phyloP scores from a whole-genome alignment of 2,797 vertebrate genomes.

The Numenius phaeopus region DNA sequence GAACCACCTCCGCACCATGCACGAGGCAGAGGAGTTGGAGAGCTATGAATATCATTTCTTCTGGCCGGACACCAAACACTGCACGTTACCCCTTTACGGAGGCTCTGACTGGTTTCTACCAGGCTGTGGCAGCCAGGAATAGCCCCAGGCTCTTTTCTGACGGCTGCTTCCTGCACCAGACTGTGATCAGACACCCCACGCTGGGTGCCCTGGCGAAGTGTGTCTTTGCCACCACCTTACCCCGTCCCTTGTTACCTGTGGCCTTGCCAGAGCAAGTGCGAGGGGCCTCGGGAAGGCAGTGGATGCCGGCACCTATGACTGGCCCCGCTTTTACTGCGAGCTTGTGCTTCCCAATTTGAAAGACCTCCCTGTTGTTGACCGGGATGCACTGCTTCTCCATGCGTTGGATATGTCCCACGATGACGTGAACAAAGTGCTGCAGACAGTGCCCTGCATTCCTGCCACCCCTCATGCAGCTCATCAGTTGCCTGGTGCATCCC shows the following conservation, averaged over 20 bases:
- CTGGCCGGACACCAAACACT: constrained; percentile 82
- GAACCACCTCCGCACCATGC: constrained; percentile 81
- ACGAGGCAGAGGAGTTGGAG: constrained; percentile 77
- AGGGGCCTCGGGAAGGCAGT: constrained; percentile 50
- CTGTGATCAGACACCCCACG: constrained; percentile 69
- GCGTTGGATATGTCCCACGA: constrained; percentile 81
- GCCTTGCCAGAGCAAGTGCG: constrained; percentile 81
- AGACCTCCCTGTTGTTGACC: constrained; percentile 71
- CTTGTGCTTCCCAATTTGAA: constrained; percentile 82
- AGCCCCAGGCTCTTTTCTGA: constrained; percentile 82
- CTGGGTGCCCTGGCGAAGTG: constrained; percentile 73
- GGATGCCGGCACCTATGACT: constrained; percentile 75
- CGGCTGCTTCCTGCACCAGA: constrained; percentile 83
- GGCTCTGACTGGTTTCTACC: constrained; percentile 84
- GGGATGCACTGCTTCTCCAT: constrained; percentile 81
- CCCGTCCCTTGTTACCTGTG: constrained; percentile 73
- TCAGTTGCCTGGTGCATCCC: constrained; percentile 84
- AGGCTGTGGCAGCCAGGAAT: constrained; percentile 63
- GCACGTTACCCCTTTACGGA: constrained; percentile 82
- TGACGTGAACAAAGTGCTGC: constrained; percentile 77
- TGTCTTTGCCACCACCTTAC: constrained; percentile 76
- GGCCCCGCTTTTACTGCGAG: constrained; percentile 82
- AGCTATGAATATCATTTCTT: constrained; percentile 83
- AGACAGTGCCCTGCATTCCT: constrained; percentile 82
- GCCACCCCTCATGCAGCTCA: constrained; percentile 77